Conservation (phyloP, 2,888 invertebrate genomes). For the Pristionchus maxplancki region DNA sequence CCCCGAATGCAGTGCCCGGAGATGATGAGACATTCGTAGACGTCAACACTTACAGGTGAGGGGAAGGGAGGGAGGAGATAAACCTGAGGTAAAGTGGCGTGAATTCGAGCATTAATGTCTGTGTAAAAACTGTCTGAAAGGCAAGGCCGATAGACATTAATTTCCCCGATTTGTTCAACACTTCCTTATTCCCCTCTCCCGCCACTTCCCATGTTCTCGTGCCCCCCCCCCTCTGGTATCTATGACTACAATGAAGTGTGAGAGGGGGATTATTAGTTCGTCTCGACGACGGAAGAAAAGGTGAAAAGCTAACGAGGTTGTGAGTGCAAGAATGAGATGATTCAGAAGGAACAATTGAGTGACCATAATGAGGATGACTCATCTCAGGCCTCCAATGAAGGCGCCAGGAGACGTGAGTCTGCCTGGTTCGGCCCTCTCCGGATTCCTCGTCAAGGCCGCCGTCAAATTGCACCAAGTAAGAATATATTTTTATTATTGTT, state of each 20-base stretch:
- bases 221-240: background rate
- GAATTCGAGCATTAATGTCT: background rate
- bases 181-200: background rate
- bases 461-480: constrained; percentile 21
- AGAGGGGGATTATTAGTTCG: background rate
- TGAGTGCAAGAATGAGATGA: background rate
- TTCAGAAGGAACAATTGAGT: background rate
- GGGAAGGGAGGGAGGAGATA: background rate
- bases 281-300: background rate
- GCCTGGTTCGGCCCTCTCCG: background rate
- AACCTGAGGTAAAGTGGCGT: background rate
- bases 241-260: background rate
- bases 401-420: constrained; percentile 51
- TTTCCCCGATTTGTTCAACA: background rate
- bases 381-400: constrained; percentile 39
- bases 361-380: background rate
- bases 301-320: background rate
- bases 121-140: too few species aligned
- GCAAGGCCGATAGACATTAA: background rate
- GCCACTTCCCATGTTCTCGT: background rate
- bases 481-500: background rate
- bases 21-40: background rate
- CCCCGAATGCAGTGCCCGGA: constrained; percentile 25
- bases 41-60: constrained; percentile 21
- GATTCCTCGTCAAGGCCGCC: constrained; percentile 51